Conservation (phyloP, 2,797 vertebrate genomes). For the Ctenopoma multispine region DNA sequence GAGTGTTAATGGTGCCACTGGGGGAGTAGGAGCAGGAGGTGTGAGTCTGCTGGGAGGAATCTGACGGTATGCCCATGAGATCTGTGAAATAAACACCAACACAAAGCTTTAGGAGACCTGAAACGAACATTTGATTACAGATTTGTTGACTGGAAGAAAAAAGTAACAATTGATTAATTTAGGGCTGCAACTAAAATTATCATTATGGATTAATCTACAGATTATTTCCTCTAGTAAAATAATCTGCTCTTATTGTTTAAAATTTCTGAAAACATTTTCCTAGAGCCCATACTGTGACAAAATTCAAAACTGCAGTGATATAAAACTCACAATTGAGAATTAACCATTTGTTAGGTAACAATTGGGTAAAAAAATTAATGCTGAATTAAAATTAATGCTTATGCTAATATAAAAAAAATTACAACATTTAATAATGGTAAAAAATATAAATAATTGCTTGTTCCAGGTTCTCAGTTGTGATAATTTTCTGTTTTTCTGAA, state of each 20-base stretch:
- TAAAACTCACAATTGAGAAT: not conserved
- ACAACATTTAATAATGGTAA: not conserved
- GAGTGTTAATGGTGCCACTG: conserved; percentile 89
- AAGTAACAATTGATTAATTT: not conserved
- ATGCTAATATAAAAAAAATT: too few species aligned
- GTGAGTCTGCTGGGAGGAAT: conserved; percentile 91
- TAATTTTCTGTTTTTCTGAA: conserved; percentile 8
- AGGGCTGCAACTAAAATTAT: not conserved
- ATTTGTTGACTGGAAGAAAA: not conserved
- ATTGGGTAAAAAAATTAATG: not conserved
- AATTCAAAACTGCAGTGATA: not conserved
- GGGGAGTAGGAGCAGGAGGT: conserved; percentile 94
- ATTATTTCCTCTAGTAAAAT: not conserved
- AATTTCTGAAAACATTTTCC: too few species aligned
- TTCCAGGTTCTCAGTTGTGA: conserved; percentile 7
- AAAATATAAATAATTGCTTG: not conserved
- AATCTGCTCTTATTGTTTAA: too few species aligned
- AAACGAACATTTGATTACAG: rapidly evolving
- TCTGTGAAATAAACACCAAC: conserved; percentile 75
- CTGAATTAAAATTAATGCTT: too few species aligned
- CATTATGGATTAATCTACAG: not conserved
- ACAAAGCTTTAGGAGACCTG: not conserved
- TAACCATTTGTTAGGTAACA: not conserved
- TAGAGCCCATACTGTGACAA: not conserved
- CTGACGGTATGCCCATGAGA: conserved; percentile 91